These are phyloP conservation scores for Lemur catta DNA, from an alignment of 2,797 vertebrate species.

Conservation along the genomic window DNA sequence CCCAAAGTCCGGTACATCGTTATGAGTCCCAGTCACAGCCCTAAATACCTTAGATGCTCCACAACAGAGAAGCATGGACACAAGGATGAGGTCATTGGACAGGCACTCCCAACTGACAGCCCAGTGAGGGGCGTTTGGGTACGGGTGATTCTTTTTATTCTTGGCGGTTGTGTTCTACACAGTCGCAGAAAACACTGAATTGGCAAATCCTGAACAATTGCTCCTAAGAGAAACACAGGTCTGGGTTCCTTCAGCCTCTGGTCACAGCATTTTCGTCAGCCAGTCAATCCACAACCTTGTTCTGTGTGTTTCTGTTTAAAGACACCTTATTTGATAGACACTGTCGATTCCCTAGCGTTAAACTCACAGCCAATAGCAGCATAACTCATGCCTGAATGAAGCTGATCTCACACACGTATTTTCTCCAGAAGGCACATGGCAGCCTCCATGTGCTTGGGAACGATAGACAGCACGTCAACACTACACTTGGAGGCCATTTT, in stretches of 20 bases:
- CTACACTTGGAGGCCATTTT: background rate
- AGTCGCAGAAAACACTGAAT: background rate
- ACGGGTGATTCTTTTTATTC: background rate
- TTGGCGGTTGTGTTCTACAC: background rate
- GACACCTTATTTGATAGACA: background rate
- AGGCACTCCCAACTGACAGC: background rate
- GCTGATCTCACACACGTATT: background rate
- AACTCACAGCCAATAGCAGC: background rate
- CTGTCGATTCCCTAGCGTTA: background rate
- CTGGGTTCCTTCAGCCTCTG: background rate
- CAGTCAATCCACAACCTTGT: background rate
- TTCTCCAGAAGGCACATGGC: background rate
- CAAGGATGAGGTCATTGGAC: background rate
- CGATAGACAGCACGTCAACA: background rate
- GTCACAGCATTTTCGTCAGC: background rate
- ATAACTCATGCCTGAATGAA: background rate
- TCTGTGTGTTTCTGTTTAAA: background rate
- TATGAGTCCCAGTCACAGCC: background rate
- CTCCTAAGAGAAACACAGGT: background rate
- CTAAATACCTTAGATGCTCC: background rate
- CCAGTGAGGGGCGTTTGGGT: background rate
- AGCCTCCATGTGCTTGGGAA: background rate
- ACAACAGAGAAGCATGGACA: background rate
- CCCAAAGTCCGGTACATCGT: background rate
- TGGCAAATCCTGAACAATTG: background rate